These are phyloP conservation scores for Tenthredo livida DNA, from an alignment of 2,888 invertebrate species.

Conservation along the genomic window DNA sequence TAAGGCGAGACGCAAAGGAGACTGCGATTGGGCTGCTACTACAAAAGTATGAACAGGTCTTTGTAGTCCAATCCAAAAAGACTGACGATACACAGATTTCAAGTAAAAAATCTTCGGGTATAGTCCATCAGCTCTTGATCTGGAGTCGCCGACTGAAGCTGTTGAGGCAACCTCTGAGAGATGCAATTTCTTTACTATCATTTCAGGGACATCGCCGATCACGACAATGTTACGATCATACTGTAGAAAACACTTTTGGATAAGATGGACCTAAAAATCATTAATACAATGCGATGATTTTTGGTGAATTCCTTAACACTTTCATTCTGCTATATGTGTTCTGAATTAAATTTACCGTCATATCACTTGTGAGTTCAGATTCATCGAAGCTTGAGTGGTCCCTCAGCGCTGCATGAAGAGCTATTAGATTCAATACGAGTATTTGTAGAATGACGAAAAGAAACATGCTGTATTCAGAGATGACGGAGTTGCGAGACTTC, in stretches of 20 bases:
- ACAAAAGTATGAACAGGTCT: slow-evolving; percentile 18
- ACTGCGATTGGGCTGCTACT: slow-evolving; percentile 4
- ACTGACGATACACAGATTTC: background rate
- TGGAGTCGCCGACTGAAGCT: slow-evolving; percentile 37
- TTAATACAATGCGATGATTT: background rate
- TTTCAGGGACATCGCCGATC: background rate
- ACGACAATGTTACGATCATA: slow-evolving; percentile 26
- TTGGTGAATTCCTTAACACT: background rate
- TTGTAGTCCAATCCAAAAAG: background rate
- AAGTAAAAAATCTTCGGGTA: background rate
- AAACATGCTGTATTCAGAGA: slow-evolving; percentile 22
- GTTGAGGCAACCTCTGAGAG: background rate
- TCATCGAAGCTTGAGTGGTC: background rate
- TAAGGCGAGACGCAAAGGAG: slow-evolving; percentile 42
- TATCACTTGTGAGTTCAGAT: background rate
- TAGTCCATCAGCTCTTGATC: slow-evolving; percentile 13
- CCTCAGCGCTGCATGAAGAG: slow-evolving; percentile 1
- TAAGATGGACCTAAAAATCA: slow-evolving; percentile 25
- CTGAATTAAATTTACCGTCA: slow-evolving; percentile 15
- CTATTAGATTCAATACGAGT: background rate
- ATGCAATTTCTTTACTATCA: background rate
- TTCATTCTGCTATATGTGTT: background rate
- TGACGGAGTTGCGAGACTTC: background rate
- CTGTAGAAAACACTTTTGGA: slow-evolving; percentile 29
- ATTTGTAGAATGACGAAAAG: slow-evolving; percentile 16